Percentiles rank a stretch among this genome's conserved stretches.
phyloP scores from a whole-genome alignment of 2,113 vertebrate genomes.

The Rhea pennata region DNA sequence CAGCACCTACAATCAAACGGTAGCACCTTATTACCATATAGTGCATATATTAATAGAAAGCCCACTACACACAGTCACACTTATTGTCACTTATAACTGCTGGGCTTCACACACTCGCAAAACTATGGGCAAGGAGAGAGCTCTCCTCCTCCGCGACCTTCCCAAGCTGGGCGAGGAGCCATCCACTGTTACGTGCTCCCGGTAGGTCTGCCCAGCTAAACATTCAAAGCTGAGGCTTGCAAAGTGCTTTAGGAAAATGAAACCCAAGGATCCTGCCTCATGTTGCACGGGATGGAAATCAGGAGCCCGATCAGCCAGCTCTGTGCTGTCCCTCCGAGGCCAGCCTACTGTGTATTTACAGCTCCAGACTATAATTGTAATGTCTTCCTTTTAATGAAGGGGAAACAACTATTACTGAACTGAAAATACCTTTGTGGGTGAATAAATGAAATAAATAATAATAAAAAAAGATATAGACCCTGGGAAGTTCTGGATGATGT shows the following conservation, averaged over 20 bases:
- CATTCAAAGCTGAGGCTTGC: not conserved
- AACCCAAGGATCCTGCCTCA: accelerated
- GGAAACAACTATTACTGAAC: not conserved
- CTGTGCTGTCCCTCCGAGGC: too few relatives aligned
- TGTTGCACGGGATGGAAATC: too few relatives aligned
- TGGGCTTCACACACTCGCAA: not conserved
- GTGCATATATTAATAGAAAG: not conserved
- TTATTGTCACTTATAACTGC: not conserved
- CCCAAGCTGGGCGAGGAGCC: not conserved
- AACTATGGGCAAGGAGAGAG: not conserved
- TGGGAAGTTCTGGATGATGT: not conserved
- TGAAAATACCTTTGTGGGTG: not conserved
- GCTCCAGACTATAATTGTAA: not conserved
- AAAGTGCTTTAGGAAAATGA: not conserved
- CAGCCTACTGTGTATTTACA: not conserved
- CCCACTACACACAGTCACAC: not conserved
- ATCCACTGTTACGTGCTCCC: accelerated
- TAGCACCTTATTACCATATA: not conserved
- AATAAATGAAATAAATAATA: not conserved
- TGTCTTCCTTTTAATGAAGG: not conserved
- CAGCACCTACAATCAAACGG: not conserved
- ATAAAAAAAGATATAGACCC: not conserved
- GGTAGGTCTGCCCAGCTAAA: not conserved
- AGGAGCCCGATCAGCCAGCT: too few relatives aligned
- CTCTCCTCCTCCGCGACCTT: not conserved